Percentiles rank a stretch among this genome's conserved stretches.
Evolutionary conservation across 2,888 invertebrate genomes (phyloP).

Genomic region (Leptinotarsa tumamoca): DNA sequence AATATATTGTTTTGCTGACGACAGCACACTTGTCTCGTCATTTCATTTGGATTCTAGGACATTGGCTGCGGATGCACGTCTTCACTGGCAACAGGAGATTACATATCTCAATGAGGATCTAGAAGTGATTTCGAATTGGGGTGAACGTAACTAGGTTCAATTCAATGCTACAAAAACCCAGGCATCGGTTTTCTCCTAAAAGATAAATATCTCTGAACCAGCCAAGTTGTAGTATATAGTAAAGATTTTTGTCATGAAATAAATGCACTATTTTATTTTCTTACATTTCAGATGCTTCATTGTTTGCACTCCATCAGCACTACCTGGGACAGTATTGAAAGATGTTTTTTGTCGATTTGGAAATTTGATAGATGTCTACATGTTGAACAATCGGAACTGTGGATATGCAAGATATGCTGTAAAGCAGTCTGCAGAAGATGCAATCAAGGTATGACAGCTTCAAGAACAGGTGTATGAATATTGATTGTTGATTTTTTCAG

Average conservation of each 20-base stretch:
- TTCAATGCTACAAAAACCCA: no score
- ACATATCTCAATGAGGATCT: no score
- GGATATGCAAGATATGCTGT: conserved; percentile 91
- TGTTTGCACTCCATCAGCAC: conserved; percentile 75
- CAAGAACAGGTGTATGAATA: conserved; percentile 14
- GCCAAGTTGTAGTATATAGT: no score
- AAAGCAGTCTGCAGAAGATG: conserved; percentile 79
- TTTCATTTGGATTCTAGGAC: no score
- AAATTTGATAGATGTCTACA: conserved; percentile 88
- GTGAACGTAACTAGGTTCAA: no score
- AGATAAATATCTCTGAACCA: no score
- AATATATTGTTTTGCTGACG: no score
- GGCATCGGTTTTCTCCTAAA: no score
- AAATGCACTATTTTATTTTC: background rate
- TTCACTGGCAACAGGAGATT: no score
- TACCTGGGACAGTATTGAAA: conserved; percentile 82
- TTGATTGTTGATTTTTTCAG: conserved; percentile 51
- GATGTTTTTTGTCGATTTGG: conserved; percentile 94
- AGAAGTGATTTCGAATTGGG: no score
- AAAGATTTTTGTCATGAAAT: background rate
- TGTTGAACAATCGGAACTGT: conserved; percentile 89
- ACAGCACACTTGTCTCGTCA: no score
- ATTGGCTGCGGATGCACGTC: no score
- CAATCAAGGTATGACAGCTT: conserved; percentile 71
- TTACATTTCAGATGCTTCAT: conserved; percentile 71